A percentile compares a stretch with the other conserved stretches of the same genome.
Evolutionary conservation across 2,797 vertebrate species (phyloP).

Genomic region (Alcedo quadribrachys): DNA sequence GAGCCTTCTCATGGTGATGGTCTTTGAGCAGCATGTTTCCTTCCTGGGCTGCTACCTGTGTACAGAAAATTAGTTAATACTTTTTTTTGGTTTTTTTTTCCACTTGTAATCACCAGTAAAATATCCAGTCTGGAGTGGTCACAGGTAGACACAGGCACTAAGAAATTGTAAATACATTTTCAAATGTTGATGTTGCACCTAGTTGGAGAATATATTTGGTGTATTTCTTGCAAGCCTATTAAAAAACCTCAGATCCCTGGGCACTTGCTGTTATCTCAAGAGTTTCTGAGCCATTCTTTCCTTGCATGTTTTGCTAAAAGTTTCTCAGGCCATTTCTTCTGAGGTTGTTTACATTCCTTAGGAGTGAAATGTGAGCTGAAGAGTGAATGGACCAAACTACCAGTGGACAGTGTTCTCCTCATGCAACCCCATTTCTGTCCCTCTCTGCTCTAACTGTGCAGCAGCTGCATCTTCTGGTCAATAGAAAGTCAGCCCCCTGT

Average conservation of each 20-base stretch:
- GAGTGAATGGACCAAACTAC: neutral
- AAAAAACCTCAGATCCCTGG: neutral
- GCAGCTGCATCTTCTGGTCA: neutral
- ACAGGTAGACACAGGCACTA: neutral
- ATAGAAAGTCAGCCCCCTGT: neutral
- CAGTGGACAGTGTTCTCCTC: neutral
- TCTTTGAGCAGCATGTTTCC: slow-evolving; percentile 76
- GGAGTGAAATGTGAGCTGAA: neutral
- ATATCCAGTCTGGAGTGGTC: neutral
- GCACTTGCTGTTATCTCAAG: neutral
- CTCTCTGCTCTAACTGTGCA: neutral
- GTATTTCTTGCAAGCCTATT: neutral
- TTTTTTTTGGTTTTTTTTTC: too few relatives aligned
- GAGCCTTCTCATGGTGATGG: slow-evolving; percentile 75
- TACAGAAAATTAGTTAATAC: neutral
- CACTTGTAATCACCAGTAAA: neutral
- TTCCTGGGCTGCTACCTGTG: slow-evolving; percentile 86
- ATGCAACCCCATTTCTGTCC: neutral
- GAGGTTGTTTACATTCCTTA: neutral
- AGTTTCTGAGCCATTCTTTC: neutral
- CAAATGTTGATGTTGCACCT: neutral
- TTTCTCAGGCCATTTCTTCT: neutral
- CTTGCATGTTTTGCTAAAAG: neutral
- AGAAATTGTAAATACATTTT: neutral
- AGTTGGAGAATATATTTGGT: neutral